Evolutionary conservation across 2,888 invertebrate species (phyloP), one percentile per base, ranked within the genome.

Genomic region (Altica lythri): DNA sequence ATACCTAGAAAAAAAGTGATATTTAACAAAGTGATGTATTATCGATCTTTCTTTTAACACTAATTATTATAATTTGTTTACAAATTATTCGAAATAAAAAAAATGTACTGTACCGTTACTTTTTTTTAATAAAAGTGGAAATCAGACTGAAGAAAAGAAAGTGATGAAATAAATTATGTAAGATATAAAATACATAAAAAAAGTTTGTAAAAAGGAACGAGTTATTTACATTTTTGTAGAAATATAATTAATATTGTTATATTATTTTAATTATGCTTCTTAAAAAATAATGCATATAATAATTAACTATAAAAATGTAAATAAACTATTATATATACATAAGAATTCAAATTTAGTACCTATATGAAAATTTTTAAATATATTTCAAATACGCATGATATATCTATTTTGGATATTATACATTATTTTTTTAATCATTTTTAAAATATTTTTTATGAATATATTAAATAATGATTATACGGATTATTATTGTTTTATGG

Each of bases 1-100:
- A 49, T 49, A 49, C 14, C 10, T 8, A 32, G 19, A n/a, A 19
- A n/a, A n/a, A n/a, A 48, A 49, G 49, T 49, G 49, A 49, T 49
- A 49, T 49, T 49, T 30, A 42, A 48, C 6, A 27, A 30, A 30
- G 48, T 48, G 48, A 48, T 48, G 29, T 17, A 10, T 17, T 40
- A 40, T 49, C 42, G 46, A 49, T 49, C 40, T 40, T 29, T 40
- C 10, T 47, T 40, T 40, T 19, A 18, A 32, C 19, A 49, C 25
- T 25, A 14, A 9, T n/a, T 19, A 29, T 29, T n/a, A 9, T 29
- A 29, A 25, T n/a, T n/a, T 29, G 29, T 29, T 29, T 29, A n/a
- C n/a, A n/a, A n/a, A n/a, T n/a, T n/a, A n/a, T n/a, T n/a, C n/a
- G n/a, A n/a, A n/a, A n/a, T n/a, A n/a, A n/a, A n/a, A n/a, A n/a